Base-by-base conservation (phyloP, 92 coral and sea anemone species). In the Hydrozoanthus gracilis region DNA sequence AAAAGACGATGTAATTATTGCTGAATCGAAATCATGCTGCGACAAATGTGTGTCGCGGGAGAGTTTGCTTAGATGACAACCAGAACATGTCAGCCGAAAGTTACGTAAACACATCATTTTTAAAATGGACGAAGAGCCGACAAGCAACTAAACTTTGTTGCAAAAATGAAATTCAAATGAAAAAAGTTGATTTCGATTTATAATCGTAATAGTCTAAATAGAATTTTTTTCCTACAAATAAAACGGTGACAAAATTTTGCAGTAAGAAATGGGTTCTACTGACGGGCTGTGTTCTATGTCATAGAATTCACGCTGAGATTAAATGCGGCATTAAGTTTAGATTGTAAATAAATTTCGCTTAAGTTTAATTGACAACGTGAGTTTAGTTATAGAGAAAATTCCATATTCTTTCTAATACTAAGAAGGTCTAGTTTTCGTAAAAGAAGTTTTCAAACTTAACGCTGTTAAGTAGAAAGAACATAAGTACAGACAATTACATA, bases 81-180 rank as follows among this genome's bases (percentile, higher is more conserved):
- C 68, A 61, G 12, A 61, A 61, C 68, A 61, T 61, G 11, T 61
- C 68, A 4, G 68, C 68, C 17, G 68, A 61, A 61, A 61, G 68
- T 61, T 61, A 61, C 68, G 68, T 61, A 61, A 61, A 61, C 68
- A 61, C 68, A 61, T 61, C 68, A 61, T 61, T 61, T 61, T 61
- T 13, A 61, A 61, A 61, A 11, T 61, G 11, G 68, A 17, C 68
- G 68, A 11, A 17, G 12, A 11, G 11, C 68, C 68, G 68, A 61
- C 68, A 61, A 61, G 68, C 0, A 61, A 61, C 68, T 61, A 61
- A 17, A 17, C 12, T 61, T 61, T 61, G 12, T 61, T 61, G 68
- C 68, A 61, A 17, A 61, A 61, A 61, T 61, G 68, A 61, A 61
- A 61, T 61, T 61, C 12, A 61, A 61, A 17, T 17, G 68, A 61